These are phyloP conservation scores for Lagodon rhomboides DNA, from an alignment of 2,797 vertebrate species.

Conservation along the genomic window DNA sequence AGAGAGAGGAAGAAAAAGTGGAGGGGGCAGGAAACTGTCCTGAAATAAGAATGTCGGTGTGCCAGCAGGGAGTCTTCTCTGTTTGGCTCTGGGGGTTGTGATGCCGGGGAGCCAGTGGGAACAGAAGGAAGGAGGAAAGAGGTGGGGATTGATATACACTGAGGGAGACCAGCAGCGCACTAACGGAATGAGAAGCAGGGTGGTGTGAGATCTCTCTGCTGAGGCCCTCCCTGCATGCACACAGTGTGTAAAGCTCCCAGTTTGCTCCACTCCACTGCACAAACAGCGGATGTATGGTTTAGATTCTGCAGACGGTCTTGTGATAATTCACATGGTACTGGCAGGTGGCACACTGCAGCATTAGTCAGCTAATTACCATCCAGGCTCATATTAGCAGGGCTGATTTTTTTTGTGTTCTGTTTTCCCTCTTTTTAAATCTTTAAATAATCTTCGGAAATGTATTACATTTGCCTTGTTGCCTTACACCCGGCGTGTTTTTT, in stretches of 20 bases:
- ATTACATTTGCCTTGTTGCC: constrained; percentile 32
- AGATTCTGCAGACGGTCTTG: constrained; percentile 28
- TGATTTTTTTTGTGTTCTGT: constrained; percentile 1
- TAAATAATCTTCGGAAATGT: constrained; percentile 26
- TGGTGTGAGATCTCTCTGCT: constrained; percentile 37
- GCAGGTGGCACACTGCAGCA: constrained; percentile 63
- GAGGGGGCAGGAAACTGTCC: constrained; percentile 43
- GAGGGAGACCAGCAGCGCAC: constrained; percentile 38
- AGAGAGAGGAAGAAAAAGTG: constrained; percentile 35
- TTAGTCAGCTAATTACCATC: constrained; percentile 68
- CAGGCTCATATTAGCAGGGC: constrained; percentile 45
- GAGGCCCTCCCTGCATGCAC: constrained; percentile 34
- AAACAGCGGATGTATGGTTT: constrained; percentile 33
- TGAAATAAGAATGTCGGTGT: constrained; percentile 53
- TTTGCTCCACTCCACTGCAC: constrained; percentile 37
- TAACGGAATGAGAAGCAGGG: constrained; percentile 69
- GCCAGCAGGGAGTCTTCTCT: constrained; percentile 38
- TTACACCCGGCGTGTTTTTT: constrained; percentile 16
- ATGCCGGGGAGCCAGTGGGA: constrained; percentile 48
- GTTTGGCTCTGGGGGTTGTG: constrained; percentile 50
- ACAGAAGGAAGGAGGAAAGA: constrained; percentile 39
- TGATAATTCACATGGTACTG: constrained; percentile 55
- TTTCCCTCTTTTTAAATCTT: constrained; percentile 23
- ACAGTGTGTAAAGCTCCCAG: constrained; percentile 29
- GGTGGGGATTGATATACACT: constrained; percentile 57